phyloP scores from a whole-genome alignment of 2,888 invertebrate genomes.

The Zaprionus bogoriensis region DNA sequence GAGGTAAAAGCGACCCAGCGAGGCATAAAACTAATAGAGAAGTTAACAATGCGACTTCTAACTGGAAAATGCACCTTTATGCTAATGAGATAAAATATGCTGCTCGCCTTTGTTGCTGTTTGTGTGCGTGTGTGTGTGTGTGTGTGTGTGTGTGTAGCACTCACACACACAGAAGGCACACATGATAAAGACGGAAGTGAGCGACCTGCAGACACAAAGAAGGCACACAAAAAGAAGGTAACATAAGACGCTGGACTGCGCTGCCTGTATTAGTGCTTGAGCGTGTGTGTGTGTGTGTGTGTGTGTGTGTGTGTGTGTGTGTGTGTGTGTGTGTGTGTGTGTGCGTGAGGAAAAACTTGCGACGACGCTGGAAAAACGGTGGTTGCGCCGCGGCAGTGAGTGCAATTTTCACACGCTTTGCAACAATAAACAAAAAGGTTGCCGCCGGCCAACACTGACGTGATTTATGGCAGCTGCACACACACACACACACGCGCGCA shows the following conservation, averaged over 20 bases:
- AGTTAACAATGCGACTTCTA: constrained; percentile 46
- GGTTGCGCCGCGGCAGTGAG: constrained; percentile 49
- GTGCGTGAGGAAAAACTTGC: constrained; percentile 45
- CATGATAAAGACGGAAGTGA: constrained; percentile 64
- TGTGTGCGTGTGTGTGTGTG: neutral
- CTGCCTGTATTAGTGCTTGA: no score
- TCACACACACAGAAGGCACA: constrained; percentile 27
- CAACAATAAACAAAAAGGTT: constrained; percentile 30
- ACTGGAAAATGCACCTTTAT: constrained; percentile 65
- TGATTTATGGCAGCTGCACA: constrained; percentile 58
- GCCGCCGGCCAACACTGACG: constrained; percentile 33
- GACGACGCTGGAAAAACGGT: constrained; percentile 47
- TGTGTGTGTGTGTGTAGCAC: neutral
- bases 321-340: constrained; percentile 5
- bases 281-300: constrained; percentile 3
- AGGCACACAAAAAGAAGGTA: constrained; percentile 36
- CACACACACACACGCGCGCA: neutral
- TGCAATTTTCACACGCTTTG: constrained; percentile 70
- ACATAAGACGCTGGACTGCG: constrained; percentile 33
- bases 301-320: constrained; percentile 12
- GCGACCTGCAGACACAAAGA: constrained; percentile 62
- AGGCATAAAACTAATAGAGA: constrained; percentile 21
- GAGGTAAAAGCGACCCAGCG: constrained; percentile 10
- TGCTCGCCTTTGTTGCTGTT: constrained; percentile 9
- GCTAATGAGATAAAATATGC: constrained; percentile 60